Percentiles rank a stretch among this genome's conserved stretches.
Evolutionary conservation across 2,113 vertebrate species (phyloP).

Genomic region (Entomyzon cyanotis): DNA sequence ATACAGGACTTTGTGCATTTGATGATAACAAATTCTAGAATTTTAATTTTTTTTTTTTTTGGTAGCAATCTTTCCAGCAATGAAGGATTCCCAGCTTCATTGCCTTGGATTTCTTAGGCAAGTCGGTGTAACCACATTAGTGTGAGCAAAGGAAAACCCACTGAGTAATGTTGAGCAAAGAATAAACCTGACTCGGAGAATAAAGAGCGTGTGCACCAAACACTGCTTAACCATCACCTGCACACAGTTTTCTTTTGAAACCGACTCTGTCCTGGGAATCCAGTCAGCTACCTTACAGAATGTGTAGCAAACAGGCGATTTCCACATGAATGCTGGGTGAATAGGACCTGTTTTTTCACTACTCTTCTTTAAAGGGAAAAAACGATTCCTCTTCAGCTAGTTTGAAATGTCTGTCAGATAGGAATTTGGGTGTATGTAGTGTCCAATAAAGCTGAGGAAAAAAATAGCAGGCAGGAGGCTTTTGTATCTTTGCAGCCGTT

Average conservation of each 20-base stretch:
- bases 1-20: neutral
- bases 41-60: neutral
- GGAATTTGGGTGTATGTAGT: neutral
- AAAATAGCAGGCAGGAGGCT: neutral
- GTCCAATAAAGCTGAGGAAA: neutral
- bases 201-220: fast-evolving
- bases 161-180: neutral
- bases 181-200: neutral
- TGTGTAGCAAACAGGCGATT: neutral
- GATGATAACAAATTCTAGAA: neutral
- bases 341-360: neutral
- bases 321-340: neutral
- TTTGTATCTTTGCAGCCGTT: neutral
- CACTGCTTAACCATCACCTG: neutral
- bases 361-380: neutral
- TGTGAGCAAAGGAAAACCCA: neutral
- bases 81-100: neutral
- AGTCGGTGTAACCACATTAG: neutral
- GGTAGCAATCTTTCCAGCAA: neutral
- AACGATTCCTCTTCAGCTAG: neutral
- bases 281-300: neutral
- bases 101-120: neutral
- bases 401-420: neutral
- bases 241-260: neutral
- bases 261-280: neutral